Percentiles rank a stretch among this genome's conserved stretches.
Evolutionary conservation across 2,113 vertebrate genomes (phyloP).

Genomic region (Ibidorhyncha struthersii): DNA sequence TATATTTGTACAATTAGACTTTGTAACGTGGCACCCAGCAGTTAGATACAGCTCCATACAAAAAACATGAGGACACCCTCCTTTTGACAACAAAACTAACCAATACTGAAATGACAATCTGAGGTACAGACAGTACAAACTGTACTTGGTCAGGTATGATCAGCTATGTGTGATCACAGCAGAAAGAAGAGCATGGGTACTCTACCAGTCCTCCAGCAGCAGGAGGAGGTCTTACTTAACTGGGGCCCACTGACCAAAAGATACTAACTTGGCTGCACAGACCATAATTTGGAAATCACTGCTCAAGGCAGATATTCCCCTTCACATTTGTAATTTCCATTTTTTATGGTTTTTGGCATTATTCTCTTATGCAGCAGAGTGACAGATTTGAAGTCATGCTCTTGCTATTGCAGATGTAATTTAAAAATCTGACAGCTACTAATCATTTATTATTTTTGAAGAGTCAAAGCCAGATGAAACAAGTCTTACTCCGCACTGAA

Average conservation of each 20-base stretch:
- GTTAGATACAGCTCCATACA: background rate
- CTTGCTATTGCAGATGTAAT: background rate
- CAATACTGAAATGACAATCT: background rate
- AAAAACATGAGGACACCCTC: background rate
- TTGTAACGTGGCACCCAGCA: background rate
- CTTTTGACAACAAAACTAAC: background rate
- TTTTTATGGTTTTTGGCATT: background rate
- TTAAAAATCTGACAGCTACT: background rate
- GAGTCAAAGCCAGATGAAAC: background rate
- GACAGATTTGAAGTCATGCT: background rate
- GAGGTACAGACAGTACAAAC: background rate
- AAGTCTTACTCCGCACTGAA: background rate
- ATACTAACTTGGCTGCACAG: background rate
- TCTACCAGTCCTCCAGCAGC: background rate
- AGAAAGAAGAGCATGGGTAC: background rate
- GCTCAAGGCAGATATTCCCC: background rate
- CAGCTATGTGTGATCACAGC: background rate
- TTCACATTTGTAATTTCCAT: background rate
- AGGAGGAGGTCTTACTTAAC: background rate
- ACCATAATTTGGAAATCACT: background rate
- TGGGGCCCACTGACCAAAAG: background rate
- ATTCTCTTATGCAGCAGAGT: background rate
- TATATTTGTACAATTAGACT: background rate
- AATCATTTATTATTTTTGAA: background rate
- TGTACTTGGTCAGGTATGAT: background rate